Percentiles rank a stretch among this genome's conserved stretches.
These are phyloP conservation scores for Emydoidea blandingii DNA, from an alignment of 2,797 vertebrate genomes.

Conservation along the genomic window DNA sequence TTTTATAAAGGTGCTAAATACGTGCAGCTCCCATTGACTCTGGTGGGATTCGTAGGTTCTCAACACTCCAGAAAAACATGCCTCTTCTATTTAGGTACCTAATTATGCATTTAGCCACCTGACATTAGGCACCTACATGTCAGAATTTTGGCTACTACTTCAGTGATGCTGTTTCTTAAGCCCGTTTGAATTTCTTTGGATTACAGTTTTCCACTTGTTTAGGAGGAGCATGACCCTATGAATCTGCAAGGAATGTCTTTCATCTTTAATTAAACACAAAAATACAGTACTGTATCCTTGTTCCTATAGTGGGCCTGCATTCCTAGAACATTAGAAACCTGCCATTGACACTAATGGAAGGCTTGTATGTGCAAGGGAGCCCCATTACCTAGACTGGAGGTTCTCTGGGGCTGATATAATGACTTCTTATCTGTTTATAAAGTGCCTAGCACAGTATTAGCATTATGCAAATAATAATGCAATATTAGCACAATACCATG, in stretches of 20 bases:
- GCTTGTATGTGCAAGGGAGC: not conserved
- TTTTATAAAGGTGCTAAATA: not conserved
- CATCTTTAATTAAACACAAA: not conserved
- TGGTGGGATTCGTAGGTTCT: not conserved
- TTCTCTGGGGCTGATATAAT: not conserved
- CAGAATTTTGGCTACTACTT: not conserved
- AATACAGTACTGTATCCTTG: not conserved
- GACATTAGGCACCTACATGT: not conserved
- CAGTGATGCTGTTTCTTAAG: not conserved
- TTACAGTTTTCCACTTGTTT: not conserved
- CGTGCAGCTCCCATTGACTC: not conserved
- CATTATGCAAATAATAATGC: not conserved
- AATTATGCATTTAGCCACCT: not conserved
- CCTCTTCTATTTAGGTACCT: not conserved
- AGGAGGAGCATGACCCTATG: not conserved
- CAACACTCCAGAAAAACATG: not conserved
- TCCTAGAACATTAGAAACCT: not conserved
- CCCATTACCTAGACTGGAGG: not conserved
- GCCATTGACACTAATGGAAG: not conserved
- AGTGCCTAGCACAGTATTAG: not conserved
- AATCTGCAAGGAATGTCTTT: not conserved
- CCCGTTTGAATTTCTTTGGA: not conserved
- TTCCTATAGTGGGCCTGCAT: not conserved
- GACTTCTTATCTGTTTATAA: not conserved
- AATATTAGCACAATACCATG: not conserved